Evolutionary conservation across 2,888 invertebrate species (phyloP), one percentile per base, ranked within the genome.

Genomic region (Tryphoninae sp.): DNA sequence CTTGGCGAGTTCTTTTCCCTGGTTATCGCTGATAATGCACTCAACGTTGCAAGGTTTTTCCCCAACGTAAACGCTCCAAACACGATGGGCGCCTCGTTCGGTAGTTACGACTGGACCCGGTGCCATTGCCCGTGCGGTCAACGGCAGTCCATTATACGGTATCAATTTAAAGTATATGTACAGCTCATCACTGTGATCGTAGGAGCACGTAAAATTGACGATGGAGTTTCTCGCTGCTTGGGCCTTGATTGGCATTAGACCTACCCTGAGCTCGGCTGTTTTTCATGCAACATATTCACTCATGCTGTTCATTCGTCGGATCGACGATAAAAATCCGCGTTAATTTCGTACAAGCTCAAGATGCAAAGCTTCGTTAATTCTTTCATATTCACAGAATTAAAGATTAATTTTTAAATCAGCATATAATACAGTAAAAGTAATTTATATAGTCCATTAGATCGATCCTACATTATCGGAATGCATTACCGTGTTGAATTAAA

Each of bases 121-220:
- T 2, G 51, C 62, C 40, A 33, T 53, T 42, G 81, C 76, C 61
- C 55, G 73, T 26, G 88, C 86, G 71, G 88, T 89, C 69, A 90
- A 23, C 2, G 88, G 86, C 26, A 82, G 65, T 22, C 84, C 86
- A 67, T 85, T 69, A 81, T 83, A 84, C 49, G 86, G 81, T 42
- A 85, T 85, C 78, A 92, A 89, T 85, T 89, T 87, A 86, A 93
- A 92, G 84, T 91, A 87, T 85, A 93, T 92, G 82, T 90, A 86
- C 86, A 93, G 88, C 64, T 81, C 84, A 62, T 92, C 90, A 71
- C 88, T 85, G 85, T 92, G 92, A 79, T 92, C 88, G 89, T 93
- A 94, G 81, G 92, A 93, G 90, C 94, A 94, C 81, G 90, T 92
- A 88, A 94, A 93, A 81, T 86, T 86, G 80, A 93, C 91, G 83